Evolutionary conservation across 2,888 invertebrate genomes (phyloP), one percentile per base, ranked within the genome.

Genomic region (Lamellibrachia columna): DNA sequence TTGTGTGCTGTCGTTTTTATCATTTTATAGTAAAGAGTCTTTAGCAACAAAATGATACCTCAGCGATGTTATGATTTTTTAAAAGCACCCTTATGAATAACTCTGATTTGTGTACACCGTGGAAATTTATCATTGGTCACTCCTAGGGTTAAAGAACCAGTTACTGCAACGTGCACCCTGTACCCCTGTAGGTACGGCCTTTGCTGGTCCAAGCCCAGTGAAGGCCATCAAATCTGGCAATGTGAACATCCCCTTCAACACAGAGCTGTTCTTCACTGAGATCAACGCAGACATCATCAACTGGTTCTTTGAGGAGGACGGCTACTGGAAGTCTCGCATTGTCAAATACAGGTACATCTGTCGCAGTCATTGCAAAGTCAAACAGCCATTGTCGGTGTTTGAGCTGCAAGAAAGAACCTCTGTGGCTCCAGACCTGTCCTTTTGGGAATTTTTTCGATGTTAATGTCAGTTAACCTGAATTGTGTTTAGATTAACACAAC

Each of bases 251-350:
- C 98, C 98, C 0, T 98, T 98, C 95, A 99, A 99, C 96, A 97
- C 97, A 92, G 97, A 97, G 40, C 99, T 99, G 95, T 97, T 99
- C 1, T 99, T 98, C 96, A 98, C 99, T 2, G 99, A 99, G 97
- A 99, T 99, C 2, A 99, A 99, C 96, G 99, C 99, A 11, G 99
- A 99, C 96, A 98, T 98, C 97, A 97, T 99, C 8, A 98, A 98
- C 95, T 99, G 99, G 99, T 52, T 94, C 11, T 52, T 94, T 90
- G 52, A 93, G 52, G 90, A 92, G 3, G 94, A 95, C 92, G 95
- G 95, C 91, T 90, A 93, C n/a, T 93, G 92, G 93, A 93, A 92
- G 60, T 90, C 92, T 60, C 92, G 92, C n/a, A 92, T 92, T 55
- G 92, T 93, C 28, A 93, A 93, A 52, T 91, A 93, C 90, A 93